A percentile compares a stretch with the other conserved stretches of the same genome.
These are phyloP conservation scores for Clinocottus analis DNA, from an alignment of 2,113 vertebrate species.

Conservation along the genomic window DNA sequence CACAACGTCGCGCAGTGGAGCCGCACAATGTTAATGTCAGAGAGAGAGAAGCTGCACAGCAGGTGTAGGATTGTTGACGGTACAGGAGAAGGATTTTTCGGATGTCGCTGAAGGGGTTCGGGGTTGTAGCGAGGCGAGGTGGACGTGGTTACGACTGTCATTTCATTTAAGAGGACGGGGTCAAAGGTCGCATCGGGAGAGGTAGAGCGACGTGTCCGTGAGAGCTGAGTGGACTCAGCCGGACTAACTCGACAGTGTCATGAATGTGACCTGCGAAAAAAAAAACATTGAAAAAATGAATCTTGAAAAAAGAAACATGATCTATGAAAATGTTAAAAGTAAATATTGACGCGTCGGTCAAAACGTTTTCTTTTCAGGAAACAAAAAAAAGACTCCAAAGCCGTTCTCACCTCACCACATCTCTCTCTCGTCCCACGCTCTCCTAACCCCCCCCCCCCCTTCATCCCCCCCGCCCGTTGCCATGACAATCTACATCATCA, in stretches of 20 bases:
- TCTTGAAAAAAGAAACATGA: too few species aligned
- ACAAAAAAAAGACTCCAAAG: neutral
- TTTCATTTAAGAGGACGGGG: neutral
- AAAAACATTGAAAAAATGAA: too few species aligned
- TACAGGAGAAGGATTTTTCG: neutral
- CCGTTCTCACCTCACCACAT: slow-evolving; percentile 1
- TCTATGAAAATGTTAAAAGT: neutral
- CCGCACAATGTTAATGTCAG: slow-evolving; percentile 53
- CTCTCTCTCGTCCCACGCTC: slow-evolving; percentile 29
- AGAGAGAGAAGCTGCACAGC: neutral
- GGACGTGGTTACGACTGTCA: neutral
- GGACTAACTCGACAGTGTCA: neutral
- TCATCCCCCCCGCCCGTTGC: too few species aligned
- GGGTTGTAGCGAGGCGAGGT: neutral
- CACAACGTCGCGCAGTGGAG: slow-evolving; percentile 62
- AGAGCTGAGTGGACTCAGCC: neutral
- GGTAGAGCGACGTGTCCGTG: neutral
- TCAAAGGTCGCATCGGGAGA: slow-evolving; percentile 9
- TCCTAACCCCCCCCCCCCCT: too few species aligned
- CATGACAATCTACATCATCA: slow-evolving; percentile 81
- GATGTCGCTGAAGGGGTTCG: neutral
- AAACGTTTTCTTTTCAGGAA: too few species aligned
- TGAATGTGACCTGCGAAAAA: too few species aligned
- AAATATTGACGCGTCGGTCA: too few species aligned
- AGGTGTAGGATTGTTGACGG: too few species aligned